These are phyloP conservation scores for Sceloporus undulatus DNA, from an alignment of 2,113 vertebrate species.

Conservation along the genomic window DNA sequence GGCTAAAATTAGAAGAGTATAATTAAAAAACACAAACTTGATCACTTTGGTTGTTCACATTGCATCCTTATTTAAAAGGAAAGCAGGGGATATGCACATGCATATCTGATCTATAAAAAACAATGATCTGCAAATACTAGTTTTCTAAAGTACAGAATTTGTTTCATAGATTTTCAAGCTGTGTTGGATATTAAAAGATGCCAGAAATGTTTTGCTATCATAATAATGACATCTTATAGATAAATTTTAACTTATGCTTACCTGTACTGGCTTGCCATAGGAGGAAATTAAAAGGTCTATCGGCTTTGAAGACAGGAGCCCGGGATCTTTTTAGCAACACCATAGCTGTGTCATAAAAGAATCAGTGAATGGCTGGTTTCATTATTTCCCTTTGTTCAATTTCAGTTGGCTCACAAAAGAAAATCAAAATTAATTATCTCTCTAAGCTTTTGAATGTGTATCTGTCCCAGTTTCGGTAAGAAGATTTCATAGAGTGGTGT, in stretches of 20 bases:
- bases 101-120: not conserved
- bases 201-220: not conserved
- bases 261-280: conserved; percentile 86
- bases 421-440: not conserved
- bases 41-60: not conserved
- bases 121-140: not conserved
- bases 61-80: too few relatives aligned
- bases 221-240: not conserved
- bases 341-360: conserved; percentile 80
- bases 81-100: too few relatives aligned
- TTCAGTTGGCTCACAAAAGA: too few relatives aligned
- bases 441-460: not conserved
- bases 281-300: conserved; percentile 88
- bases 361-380: conserved; percentile 28
- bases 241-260: conserved; percentile 58
- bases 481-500: not conserved
- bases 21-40: not conserved
- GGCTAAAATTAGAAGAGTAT: not conserved
- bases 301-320: conserved; percentile 89
- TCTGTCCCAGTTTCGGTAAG: not conserved
- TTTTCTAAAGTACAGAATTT: not conserved
- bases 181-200: not conserved
- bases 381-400: not conserved
- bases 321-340: conserved; percentile 89
- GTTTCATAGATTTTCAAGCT: not conserved